Evolutionary conservation across 2,113 vertebrate genomes (phyloP), one percentile per base, ranked within the genome.

Genomic region (Chloropsis cyanopogon): DNA sequence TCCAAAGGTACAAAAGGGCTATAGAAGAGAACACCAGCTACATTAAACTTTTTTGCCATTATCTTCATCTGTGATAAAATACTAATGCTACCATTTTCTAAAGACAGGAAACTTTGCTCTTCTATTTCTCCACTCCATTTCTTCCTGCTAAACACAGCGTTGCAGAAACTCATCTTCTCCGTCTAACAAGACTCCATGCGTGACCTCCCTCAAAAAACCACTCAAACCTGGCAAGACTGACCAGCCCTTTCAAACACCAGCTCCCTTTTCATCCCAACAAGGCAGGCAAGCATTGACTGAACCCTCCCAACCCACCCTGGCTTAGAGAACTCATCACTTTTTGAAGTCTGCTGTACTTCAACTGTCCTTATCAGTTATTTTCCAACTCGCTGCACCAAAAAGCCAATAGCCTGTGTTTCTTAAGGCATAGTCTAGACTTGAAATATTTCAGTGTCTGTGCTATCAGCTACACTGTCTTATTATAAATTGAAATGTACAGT

Each of bases 401-500:
- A 70, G 66, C 53, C 63, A 65, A 88, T 1, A 66, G 72, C 33
- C 44, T 82, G 77, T 60, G 26, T 19, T 50, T 94, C 90, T 88
- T 86, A 94, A 90, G 88, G 80, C 66, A 52, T 35, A 80, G 89
- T 69, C 80, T 83, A 92, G 86, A 95, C 90, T 82, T 54, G 54
- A 96, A 92, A 79, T 88, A 95, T 59, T 68, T 80, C 71, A 54
- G 37, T 64, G 63, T 56, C 82, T 49, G 25, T 35, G 21, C 61
- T 92, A 93, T 68, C 81, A 86, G 83, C 66, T 61, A 47, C 22
- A 88, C 28, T 69, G 33, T 41, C 66, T 94, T 80, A 80, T 94
- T 92, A 93, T 86, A 93, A 92, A 92, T 82, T 63, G 83, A 76
- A 78, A 93, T 49, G 85, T 54, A 84, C 56, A 87, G 72, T 29